Base-by-base conservation (phyloP, 1,140 invertebrate genomes). In the Phthorimaea operculella region DNA sequence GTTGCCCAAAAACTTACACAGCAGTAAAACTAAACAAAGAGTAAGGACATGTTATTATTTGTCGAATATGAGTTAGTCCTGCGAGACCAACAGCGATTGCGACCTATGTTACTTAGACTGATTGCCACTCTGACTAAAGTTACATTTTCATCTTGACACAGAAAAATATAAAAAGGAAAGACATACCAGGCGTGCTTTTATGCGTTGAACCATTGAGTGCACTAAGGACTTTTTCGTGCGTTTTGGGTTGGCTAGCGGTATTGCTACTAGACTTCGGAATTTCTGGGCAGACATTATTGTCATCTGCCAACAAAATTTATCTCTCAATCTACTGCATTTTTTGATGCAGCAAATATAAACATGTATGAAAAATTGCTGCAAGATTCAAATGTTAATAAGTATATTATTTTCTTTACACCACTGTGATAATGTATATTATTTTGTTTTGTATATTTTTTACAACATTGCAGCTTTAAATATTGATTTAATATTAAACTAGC, bases 101-200 rank as follows among this genome's bases (percentile, higher is more conserved):
- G n/a, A n/a, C n/a, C n/a, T n/a, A n/a, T n/a, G n/a, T n/a, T n/a
- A 28, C 21, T 4, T 28, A 28, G 6, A 28, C 6, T 28, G 21
- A 28, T 28, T 28, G 21, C 39, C 39, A 11, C 39, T n/a, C 14
- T 42, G 11, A 4, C 39, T n/a, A 42, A 42, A 4, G 11, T n/a
- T 3, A 42, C 14, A 42, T 4, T 42, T 42, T 42, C n/a, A n/a
- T n/a, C n/a, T n/a, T n/a, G n/a, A n/a, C n/a, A 14, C 39, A n/a
- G 39, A 42, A 42, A n/a, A 50, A 42, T 44, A 57, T 45, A 45
- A 54, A 55, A 56, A 44, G 16, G 51, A 59, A 55, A 18, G 63
- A 83, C 80, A 70, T 83, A 83, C 80, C 80, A 65, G 72, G 70
- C 69, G 74, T 57, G 66, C 66, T 66, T 72, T 79, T 84, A 72